Evolutionary conservation across 2,888 invertebrate species (phyloP), one percentile per base, ranked within the genome.

Genomic region (Trachelus stipa): DNA sequence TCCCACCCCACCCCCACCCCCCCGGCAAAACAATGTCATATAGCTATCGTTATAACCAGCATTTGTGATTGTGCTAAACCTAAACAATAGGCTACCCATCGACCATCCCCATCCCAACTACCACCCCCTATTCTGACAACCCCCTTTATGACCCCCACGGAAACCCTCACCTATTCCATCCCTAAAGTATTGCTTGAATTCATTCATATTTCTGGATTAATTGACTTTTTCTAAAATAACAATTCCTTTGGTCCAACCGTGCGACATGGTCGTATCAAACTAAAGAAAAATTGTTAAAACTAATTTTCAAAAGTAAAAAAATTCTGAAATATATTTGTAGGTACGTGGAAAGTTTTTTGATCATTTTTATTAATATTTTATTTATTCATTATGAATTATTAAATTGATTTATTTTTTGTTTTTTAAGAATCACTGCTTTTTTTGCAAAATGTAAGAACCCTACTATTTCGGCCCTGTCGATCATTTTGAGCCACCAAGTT

Each of bases 61-160:
- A 84, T 86, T 87, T 86, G 86, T 86, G 85, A 87, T 87, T 87
- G 87, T 83, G 85, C 86, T 87, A 87, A 87, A 85, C 83, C 84
- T 85, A 86, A 87, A 87, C 87, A 87, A 87, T 87, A 83, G 85
- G 79, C 81, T 82, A 83, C 82, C 84, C 83, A 83, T 85, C 84
- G 83, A 85, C 84, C 81, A 84, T 83, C 82, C 83, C 82, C 81
- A 82, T 81, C 81, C 69, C 37, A 69, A 79, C 76, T 75, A 71
- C 76, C 71, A 71, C 71, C 71, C 71, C 31, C 9, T 23, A 71
- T 23, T 31, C 71, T 23, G 34, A 34, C 71, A 33, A 33, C 33
- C 12, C 31, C 34, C 71, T 23, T 34, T 23, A 31, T 83, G 79
- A 76, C 75, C 81, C 40, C 77, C 83, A 69, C 76, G 78, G 75